phyloP scores from a whole-genome alignment of 2,113 vertebrate species.

The Xerus inauris region DNA sequence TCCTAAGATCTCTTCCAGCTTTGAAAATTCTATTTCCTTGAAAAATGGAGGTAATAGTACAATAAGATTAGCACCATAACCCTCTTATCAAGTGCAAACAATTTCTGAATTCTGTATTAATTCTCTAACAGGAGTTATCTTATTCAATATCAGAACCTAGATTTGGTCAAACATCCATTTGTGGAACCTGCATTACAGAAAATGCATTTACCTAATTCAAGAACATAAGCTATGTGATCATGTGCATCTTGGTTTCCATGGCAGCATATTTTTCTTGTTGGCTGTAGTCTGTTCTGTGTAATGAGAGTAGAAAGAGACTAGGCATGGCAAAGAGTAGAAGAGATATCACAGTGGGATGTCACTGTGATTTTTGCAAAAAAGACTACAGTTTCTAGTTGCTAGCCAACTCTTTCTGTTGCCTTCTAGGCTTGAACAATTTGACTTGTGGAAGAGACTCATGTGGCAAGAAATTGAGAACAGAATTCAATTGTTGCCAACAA shows the following conservation, averaged over 20 bases:
- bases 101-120: background rate
- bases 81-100: background rate
- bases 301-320: background rate
- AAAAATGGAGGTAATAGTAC: background rate
- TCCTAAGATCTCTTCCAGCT: background rate
- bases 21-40: background rate
- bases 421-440: background rate
- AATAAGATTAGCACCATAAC: background rate
- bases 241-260: constrained; percentile 10
- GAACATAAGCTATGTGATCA: background rate
- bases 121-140: background rate
- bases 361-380: background rate
- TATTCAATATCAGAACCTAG: background rate
- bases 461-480: background rate
- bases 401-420: background rate
- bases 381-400: background rate
- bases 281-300: background rate
- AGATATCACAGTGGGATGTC: background rate
- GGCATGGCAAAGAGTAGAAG: background rate
- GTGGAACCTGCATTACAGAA: background rate
- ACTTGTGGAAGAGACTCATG: background rate
- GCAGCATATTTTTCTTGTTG: background rate
- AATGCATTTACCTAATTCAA: background rate
- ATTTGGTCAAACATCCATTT: background rate
- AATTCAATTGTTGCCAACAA: background rate